Base-by-base conservation (phyloP, 2,888 invertebrate species). In the Aspidiotus destructor region DNA sequence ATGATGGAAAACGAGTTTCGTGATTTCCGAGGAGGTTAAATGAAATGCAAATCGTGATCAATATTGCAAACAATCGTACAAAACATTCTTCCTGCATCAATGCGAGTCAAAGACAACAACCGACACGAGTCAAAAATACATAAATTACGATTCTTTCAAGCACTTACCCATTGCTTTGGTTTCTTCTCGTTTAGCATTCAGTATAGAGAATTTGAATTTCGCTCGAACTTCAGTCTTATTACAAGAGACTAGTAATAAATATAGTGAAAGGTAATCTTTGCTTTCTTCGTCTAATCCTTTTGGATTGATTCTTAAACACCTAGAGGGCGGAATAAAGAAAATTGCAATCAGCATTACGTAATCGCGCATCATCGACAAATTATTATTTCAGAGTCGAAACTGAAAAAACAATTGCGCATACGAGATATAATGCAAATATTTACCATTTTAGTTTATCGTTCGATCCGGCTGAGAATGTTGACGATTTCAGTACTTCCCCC, bases 161-260 rank as follows among this genome's bases (percentile, higher is more conserved):
- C 28, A 28, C 28, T 28, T 77, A 86, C 97, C 99, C 98, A 99
- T 99, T 75, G 98, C 98, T 84, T 99, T 99, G 76, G 98, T 99
- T 83, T 99, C 99, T 84, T 99, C 99, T 76, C 98, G 85, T 84
- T 99, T 99, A 78, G 98, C 97, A 83, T 99, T 99, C 80, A 99
- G 85, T 84, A 99, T 99, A 80, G 97, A 97, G 84, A 99, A 99
- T 85, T 99, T 99, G 84, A 99, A 99, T 85, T 99, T 99, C 77
- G 99, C 99, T 79, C 99, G 86, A 77, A 99, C 98, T 88, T 99
- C 99, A 77, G 93, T 93, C 86, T 99, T 99, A 84, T 98, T 98
- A 86, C 98, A 98, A 77, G 96, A 95, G 77, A 99, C 98, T 82
- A 99, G 87, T 79, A 99, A 86, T 79, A 99, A 86, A 83, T 99